Evolutionary conservation across 2,797 vertebrate genomes (phyloP).

Genomic region (Psittacula echo): DNA sequence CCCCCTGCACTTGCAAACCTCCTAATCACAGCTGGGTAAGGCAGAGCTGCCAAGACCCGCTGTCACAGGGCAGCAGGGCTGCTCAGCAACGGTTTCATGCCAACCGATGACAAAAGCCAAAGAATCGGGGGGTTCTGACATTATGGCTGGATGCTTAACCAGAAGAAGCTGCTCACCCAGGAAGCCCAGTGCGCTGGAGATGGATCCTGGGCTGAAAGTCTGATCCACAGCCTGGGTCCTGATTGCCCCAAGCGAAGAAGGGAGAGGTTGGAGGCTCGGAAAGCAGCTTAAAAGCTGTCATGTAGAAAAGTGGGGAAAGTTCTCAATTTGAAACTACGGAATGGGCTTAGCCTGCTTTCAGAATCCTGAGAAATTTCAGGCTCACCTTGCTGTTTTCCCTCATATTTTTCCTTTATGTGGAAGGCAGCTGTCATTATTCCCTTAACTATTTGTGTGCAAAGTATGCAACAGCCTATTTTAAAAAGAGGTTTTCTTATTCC

Average conservation of each 20-base stretch:
- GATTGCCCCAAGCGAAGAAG: background rate
- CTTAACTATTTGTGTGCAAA: background rate
- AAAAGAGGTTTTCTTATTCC: background rate
- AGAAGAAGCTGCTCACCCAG: background rate
- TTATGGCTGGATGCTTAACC: background rate
- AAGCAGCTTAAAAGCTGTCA: background rate
- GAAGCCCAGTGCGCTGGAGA: background rate
- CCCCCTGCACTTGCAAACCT: rapidly evolving
- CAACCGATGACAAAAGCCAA: rapidly evolving
- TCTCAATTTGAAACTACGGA: background rate
- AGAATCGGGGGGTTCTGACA: background rate
- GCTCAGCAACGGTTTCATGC: background rate
- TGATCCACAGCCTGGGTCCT: background rate
- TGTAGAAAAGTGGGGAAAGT: background rate
- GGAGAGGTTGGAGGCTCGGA: background rate
- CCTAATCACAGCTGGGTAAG: rapidly evolving
- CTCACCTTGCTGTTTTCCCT: background rate
- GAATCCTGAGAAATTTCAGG: background rate
- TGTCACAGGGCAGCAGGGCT: background rate
- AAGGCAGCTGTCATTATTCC: background rate
- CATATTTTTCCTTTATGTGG: background rate
- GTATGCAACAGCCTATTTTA: background rate
- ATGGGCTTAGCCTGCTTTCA: background rate
- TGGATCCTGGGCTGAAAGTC: background rate
- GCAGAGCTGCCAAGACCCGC: background rate